A percentile compares a stretch with the other conserved stretches of the same genome.
Conservation (phyloP, 2,888 invertebrate genomes). For the Hydroisotoma schaefferi region DNA sequence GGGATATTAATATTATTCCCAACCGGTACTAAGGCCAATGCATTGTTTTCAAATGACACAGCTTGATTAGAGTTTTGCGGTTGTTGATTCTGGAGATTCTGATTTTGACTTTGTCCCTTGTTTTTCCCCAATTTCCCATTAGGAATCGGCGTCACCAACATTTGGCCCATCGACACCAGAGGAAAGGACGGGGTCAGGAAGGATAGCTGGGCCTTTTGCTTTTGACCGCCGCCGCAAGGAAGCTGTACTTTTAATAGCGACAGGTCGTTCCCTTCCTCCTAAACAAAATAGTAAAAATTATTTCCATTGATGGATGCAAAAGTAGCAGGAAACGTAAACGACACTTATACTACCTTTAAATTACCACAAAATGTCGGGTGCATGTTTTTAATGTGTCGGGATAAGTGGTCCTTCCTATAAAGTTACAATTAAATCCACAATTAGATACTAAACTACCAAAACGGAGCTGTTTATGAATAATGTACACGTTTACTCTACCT, state of each 20-base stretch:
- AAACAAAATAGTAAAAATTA: slow-evolving; percentile 1
- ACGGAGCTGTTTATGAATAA: no score
- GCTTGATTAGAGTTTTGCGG: neutral
- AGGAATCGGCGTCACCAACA: slow-evolving; percentile 16
- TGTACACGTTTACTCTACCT: no score
- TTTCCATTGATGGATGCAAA: neutral
- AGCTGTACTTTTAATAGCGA: slow-evolving; percentile 26
- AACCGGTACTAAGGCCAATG: neutral
- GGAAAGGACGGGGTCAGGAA: slow-evolving; percentile 31
- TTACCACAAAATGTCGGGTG: slow-evolving; percentile 13
- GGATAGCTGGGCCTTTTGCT: slow-evolving; percentile 38
- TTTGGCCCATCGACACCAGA: slow-evolving; percentile 15
- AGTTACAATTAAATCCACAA: slow-evolving; percentile 25
- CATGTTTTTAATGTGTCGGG: slow-evolving; percentile 44
- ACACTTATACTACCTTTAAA: neutral
- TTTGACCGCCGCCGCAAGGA: slow-evolving; percentile 17
- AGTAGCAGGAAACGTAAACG: neutral
- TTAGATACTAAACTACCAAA: neutral
- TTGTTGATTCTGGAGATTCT: neutral
- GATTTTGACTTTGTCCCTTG: neutral
- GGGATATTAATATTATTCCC: no score
- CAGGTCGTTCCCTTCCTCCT: slow-evolving; percentile 3
- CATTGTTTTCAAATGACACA: neutral
- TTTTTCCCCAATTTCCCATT: neutral
- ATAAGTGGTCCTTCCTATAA: slow-evolving; percentile 44